A percentile compares a stretch with the other conserved stretches of the same genome.
Conservation (phyloP, 2,797 vertebrate genomes). For the Mormyrus proboscirostris region DNA sequence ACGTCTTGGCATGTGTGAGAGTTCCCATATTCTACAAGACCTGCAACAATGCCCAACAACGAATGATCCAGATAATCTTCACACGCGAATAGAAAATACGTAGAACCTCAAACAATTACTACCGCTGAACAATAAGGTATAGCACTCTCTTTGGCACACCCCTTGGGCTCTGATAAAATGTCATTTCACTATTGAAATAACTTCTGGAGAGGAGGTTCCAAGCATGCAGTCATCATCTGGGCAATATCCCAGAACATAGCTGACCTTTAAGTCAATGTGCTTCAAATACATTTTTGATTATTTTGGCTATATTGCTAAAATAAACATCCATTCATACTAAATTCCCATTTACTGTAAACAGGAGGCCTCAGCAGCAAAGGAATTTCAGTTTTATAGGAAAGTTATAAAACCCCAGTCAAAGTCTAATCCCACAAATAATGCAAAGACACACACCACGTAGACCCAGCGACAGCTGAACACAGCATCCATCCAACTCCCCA, state of each 20-base stretch:
- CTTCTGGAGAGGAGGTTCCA: not conserved
- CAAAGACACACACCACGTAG: not conserved
- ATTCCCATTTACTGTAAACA: not conserved
- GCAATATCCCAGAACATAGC: not conserved
- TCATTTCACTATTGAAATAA: not conserved
- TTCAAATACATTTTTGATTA: not conserved
- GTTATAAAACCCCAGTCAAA: not conserved
- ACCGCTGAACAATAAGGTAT: not conserved
- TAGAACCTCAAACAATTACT: not conserved
- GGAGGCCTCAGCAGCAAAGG: not conserved
- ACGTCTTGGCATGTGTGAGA: not conserved
- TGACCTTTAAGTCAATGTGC: not conserved
- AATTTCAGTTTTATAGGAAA: not conserved
- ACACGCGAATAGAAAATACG: not conserved
- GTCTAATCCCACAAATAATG: not conserved
- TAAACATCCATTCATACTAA: not conserved
- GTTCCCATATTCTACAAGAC: not conserved
- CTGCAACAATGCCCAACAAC: not conserved
- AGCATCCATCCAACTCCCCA: not conserved
- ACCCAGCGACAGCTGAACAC: not conserved
- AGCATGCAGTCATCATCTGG: not conserved
- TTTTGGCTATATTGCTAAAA: not conserved
- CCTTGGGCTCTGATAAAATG: not conserved
- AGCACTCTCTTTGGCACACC: not conserved
- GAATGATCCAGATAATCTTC: not conserved